These are phyloP conservation scores for Conops quadrifasciatus DNA, from an alignment of 2,888 invertebrate species.

Conservation along the genomic window DNA sequence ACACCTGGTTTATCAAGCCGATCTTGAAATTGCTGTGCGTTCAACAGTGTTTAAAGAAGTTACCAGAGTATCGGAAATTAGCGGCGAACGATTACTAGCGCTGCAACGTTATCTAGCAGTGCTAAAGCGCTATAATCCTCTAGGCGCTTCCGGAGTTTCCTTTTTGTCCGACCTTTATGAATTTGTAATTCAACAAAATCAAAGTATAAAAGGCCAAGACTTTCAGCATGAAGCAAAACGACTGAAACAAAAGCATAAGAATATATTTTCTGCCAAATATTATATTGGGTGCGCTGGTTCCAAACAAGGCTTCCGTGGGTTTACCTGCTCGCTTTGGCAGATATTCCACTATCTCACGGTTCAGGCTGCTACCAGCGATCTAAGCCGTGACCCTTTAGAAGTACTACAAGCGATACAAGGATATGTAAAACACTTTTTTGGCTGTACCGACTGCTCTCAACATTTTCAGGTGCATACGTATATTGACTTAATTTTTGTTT, in stretches of 20 bases:
- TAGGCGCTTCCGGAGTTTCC: conserved; percentile 72
- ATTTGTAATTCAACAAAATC: conserved; percentile 67
- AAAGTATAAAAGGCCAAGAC: conserved; percentile 70
- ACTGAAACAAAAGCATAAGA: conserved; percentile 69
- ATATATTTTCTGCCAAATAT: conserved; percentile 66
- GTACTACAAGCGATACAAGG: conserved; percentile 85
- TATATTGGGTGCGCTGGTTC: conserved; percentile 89
- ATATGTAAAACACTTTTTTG: conserved; percentile 92
- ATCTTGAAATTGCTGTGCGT: conserved; percentile 86
- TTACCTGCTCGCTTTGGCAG: conserved; percentile 95
- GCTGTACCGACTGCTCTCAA: conserved; percentile 87
- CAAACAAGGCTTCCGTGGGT: conserved; percentile 77
- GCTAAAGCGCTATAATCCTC: conserved; percentile 81
- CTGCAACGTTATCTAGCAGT: conserved; percentile 78
- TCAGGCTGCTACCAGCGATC: conserved; percentile 69
- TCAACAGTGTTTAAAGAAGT: conserved; percentile 87
- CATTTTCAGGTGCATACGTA: conserved; percentile 78
- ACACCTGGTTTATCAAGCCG: conserved; percentile 80
- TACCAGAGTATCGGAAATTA: conserved; percentile 73
- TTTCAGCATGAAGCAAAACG: conserved; percentile 68
- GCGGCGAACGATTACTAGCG: conserved; percentile 76
- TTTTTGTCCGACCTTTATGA: conserved; percentile 72
- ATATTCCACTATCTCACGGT: conserved; percentile 93
- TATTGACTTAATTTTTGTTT: neutral
- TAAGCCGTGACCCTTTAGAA: conserved; percentile 70